These are phyloP conservation scores for Alectura lathami DNA, from an alignment of 2,113 vertebrate genomes.

Conservation along the genomic window DNA sequence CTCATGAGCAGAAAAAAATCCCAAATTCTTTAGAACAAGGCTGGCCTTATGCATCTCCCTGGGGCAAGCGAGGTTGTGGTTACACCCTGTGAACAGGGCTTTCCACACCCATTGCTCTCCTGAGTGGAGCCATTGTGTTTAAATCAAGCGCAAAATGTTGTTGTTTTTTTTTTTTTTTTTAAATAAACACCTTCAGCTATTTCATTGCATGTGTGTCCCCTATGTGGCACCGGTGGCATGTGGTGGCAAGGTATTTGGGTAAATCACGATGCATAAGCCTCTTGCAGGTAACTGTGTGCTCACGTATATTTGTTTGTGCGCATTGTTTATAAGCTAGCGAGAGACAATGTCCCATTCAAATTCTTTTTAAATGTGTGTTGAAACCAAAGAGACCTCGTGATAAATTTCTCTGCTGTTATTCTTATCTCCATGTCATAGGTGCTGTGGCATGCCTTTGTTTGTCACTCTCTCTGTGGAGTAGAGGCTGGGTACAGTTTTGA, in stretches of 20 bases:
- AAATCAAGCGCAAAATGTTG: not conserved
- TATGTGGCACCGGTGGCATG: not conserved
- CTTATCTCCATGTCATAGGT: not conserved
- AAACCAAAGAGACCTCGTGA: not conserved
- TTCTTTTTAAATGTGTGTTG: not conserved
- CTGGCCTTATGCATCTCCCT: not conserved
- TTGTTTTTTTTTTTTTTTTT: not conserved
- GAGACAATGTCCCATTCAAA: not conserved
- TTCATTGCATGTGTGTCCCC: not conserved
- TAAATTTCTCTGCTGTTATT: not conserved
- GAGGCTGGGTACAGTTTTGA: not conserved
- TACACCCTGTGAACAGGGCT: not conserved
- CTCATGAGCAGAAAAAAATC: not conserved
- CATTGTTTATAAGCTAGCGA: not conserved
- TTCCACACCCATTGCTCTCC: constrained; percentile 9
- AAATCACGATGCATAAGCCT: not conserved
- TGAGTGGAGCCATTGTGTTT: constrained; percentile 37
- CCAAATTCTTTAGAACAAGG: constrained; percentile 33
- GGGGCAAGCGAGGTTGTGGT: not conserved
- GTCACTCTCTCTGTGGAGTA: not conserved
- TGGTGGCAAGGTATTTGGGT: not conserved
- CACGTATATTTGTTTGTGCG: fast-evolving
- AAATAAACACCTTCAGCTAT: not conserved
- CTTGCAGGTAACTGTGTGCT: not conserved
- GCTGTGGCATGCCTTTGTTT: not conserved